Evolutionary conservation across 2,797 vertebrate species (phyloP).

Genomic region (Decapterus maruadsi): DNA sequence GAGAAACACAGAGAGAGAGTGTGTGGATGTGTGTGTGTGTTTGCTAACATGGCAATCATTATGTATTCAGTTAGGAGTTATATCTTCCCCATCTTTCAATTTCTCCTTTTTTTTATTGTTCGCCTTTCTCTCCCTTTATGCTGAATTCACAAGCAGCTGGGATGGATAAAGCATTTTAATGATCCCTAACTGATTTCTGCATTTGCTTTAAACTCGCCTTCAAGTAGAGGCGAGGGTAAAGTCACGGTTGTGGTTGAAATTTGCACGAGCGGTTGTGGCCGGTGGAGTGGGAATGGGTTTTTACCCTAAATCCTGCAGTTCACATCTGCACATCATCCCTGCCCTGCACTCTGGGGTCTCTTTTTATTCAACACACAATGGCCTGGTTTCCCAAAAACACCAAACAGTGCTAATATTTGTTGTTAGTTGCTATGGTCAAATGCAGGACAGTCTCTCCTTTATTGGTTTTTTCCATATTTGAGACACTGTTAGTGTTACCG

Average conservation of each 20-base stretch:
- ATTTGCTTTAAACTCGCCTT: conserved; percentile 77
- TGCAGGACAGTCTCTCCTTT: not conserved
- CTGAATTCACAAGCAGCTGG: conserved; percentile 80
- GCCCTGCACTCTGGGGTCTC: conserved; percentile 19
- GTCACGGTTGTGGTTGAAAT: conserved; percentile 65
- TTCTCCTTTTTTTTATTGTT: conserved; percentile 66
- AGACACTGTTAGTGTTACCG: conserved; percentile 13
- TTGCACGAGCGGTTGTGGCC: conserved; percentile 52
- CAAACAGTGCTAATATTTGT: conserved; percentile 1
- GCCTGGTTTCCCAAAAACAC: conserved; percentile 8
- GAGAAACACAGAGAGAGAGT: conserved; percentile 7
- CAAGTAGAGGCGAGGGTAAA: conserved; percentile 53
- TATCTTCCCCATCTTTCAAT: conserved; percentile 70
- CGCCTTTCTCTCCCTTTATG: conserved; percentile 63
- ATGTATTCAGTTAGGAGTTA: conserved; percentile 63
- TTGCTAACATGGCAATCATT: conserved; percentile 73
- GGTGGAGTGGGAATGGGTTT: conserved; percentile 45
- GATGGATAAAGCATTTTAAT: conserved; percentile 78
- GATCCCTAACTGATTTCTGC: conserved; percentile 76
- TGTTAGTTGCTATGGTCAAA: conserved; percentile 8
- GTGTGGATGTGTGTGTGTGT: conserved; percentile 41
- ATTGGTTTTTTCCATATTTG: conserved; percentile 14
- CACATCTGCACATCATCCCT: conserved; percentile 20
- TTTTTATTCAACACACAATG: conserved; percentile 8
- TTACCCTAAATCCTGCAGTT: conserved; percentile 43